Evolutionary conservation across 2,888 invertebrate genomes (phyloP).

Genomic region (Meloe dianella): DNA sequence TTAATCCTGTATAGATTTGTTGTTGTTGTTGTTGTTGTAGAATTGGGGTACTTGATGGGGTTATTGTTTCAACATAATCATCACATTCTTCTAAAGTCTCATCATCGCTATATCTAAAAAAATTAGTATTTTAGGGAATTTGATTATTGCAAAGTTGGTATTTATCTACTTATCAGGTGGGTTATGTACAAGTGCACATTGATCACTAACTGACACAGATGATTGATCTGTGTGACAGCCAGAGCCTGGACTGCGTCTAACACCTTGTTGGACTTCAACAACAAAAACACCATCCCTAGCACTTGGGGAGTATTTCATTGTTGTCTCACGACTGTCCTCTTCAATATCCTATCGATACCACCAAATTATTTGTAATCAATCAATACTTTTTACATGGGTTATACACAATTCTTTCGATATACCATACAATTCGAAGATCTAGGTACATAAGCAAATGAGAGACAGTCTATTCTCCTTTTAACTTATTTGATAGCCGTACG

Average conservation of each 20-base stretch:
- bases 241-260: slow-evolving; percentile 58
- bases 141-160: neutral
- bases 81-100: slow-evolving; percentile 53
- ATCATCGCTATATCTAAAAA: slow-evolving; percentile 53
- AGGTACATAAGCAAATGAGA: too few species aligned
- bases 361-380: too few species aligned
- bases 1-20: slow-evolving; percentile 69
- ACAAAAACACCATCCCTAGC: slow-evolving; percentile 78
- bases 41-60: slow-evolving; percentile 53
- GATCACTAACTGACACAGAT: slow-evolving; percentile 58
- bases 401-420: too few species aligned
- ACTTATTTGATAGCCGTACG: too few species aligned
- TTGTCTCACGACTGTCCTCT: slow-evolving; percentile 73
- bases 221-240: slow-evolving; percentile 54
- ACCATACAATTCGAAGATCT: too few species aligned
- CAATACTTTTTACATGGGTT: too few species aligned
- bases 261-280: slow-evolving; percentile 69
- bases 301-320: slow-evolving; percentile 74
- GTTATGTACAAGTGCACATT: slow-evolving; percentile 63
- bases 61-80: slow-evolving; percentile 52
- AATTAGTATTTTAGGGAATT: neutral
- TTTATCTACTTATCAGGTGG: slow-evolving; percentile 54
- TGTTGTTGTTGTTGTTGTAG: slow-evolving; percentile 5
- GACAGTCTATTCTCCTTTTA: too few species aligned
- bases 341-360: slow-evolving; percentile 70